Percentiles rank a stretch among this genome's conserved stretches.
Evolutionary conservation across 1,140 invertebrate genomes (phyloP).

Genomic region (Aphelenchoides besseyi): DNA sequence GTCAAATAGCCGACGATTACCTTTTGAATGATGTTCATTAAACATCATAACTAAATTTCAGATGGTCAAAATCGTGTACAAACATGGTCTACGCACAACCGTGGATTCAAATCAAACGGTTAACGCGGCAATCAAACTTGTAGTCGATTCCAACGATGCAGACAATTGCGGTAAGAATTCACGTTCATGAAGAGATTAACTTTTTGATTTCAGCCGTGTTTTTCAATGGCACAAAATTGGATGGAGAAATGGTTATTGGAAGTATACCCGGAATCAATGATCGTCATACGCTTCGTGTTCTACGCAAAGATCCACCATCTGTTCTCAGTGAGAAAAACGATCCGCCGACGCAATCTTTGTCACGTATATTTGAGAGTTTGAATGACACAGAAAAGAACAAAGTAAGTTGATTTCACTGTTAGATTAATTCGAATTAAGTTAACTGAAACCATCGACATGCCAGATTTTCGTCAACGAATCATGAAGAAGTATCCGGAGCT

Average conservation of each 20-base stretch:
- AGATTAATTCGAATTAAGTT: too few relatives aligned
- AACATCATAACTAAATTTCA: background rate
- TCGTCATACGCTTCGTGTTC: conserved; percentile 5
- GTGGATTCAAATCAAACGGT: conserved; percentile 1
- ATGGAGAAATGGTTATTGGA: background rate
- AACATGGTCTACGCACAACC: background rate
- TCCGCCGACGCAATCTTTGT: background rate
- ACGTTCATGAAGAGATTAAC: background rate
- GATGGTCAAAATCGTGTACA: conserved; percentile 18
- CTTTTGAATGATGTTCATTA: background rate
- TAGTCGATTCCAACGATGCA: background rate
- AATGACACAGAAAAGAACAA: background rate
- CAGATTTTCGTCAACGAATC: background rate
- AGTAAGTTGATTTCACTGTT: too few relatives aligned
- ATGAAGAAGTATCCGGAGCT: background rate
- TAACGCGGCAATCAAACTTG: background rate
- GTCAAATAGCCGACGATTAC: background rate
- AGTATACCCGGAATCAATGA: background rate
- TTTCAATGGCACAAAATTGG: conserved; percentile 10
- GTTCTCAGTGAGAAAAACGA: too few relatives aligned
- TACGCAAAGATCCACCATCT: background rate
- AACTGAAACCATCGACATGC: background rate
- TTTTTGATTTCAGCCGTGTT: conserved; percentile 15
- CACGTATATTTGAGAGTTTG: background rate
- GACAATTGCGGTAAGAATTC: background rate